A percentile compares a stretch with the other conserved stretches of the same genome.
Evolutionary conservation across 2,888 invertebrate genomes (phyloP).

Genomic region (Eupithecia dodoneata): DNA sequence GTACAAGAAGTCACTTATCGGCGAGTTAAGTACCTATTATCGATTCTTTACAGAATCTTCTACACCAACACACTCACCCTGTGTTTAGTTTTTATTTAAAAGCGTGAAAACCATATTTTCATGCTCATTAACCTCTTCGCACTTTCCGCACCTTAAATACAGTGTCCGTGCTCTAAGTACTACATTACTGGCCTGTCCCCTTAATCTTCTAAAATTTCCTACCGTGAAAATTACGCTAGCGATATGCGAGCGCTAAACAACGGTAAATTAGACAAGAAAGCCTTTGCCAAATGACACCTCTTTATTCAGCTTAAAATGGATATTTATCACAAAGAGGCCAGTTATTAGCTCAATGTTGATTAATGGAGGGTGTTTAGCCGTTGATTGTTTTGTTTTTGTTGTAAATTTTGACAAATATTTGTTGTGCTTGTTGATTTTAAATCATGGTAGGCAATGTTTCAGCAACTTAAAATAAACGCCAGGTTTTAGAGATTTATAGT

Average conservation of each 20-base stretch:
- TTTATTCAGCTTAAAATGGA: constrained; percentile 44
- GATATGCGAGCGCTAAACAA: constrained; percentile 30
- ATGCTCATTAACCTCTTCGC: not conserved
- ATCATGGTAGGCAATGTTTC: not conserved
- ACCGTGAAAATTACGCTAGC: constrained; percentile 47
- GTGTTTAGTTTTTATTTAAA: too few species aligned
- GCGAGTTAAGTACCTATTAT: too few species aligned
- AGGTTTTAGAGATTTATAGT: not conserved
- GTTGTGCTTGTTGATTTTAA: not conserved
- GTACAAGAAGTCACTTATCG: too few species aligned
- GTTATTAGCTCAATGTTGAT: constrained; percentile 38
- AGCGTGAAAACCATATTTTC: not conserved
- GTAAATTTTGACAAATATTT: constrained; percentile 7
- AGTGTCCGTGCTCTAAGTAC: constrained; percentile 39
- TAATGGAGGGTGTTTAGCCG: constrained; percentile 11
- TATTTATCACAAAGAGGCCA: constrained; percentile 38
- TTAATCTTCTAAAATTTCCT: constrained; percentile 58
- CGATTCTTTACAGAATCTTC: too few species aligned
- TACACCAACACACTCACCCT: too few species aligned
- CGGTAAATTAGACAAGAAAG: constrained; percentile 51
- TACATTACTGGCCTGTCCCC: constrained; percentile 38
- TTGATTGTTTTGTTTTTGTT: constrained; percentile 18
- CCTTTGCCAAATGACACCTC: constrained; percentile 44
- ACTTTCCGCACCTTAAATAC: not conserved
- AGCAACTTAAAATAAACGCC: not conserved